Evolutionary conservation across 2,888 invertebrate genomes (phyloP), one percentile per base, ranked within the genome.

Genomic region (Unio delphinus): DNA sequence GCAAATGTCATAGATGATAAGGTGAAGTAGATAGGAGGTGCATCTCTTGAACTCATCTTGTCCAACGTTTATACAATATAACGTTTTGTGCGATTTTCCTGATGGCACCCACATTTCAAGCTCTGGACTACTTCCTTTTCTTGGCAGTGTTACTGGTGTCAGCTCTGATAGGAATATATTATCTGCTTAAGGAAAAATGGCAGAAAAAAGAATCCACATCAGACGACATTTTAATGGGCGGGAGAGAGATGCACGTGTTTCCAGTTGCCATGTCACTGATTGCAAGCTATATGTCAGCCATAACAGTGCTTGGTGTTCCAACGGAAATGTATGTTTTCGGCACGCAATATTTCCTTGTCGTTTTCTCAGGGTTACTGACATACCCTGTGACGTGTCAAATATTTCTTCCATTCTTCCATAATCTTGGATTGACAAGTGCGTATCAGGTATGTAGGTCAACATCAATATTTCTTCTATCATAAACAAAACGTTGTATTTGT

Each of bases 291-390:
- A 93, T 97, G 84, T 96, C 96, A 45, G 96, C 97, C 54, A 95
- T 97, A 80, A 96, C 96, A 86, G 91, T 97, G 61, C 91, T 97
- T 74, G 97, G 97, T 4, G 96, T 96, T 88, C 96, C 96, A 7
- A 94, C 96, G 0, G 96, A 97, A 91, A 95, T 96, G 94, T 97
- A 96, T 89, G 93, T 93, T 81, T 94, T 95, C 86, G 97, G 97
- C 20, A 94, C 95, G 0, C 95, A 96, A 89, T 96, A 95, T 89
- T 79, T 75, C 70, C 78, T 82, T 26, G 77, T 87, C 20, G 78
- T 69, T 87, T 78, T 95, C 61, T 93, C 95, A 0, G 96, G 96
- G 89, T 88, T 96, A 45, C 86, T 95, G 28, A 95, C 94, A 11
- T 95, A 95, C 7, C 95, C 85, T 2, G 73, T 85, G 76, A 70